phyloP scores from a whole-genome alignment of 2,797 vertebrate genomes.

The Sardinella longiceps region DNA sequence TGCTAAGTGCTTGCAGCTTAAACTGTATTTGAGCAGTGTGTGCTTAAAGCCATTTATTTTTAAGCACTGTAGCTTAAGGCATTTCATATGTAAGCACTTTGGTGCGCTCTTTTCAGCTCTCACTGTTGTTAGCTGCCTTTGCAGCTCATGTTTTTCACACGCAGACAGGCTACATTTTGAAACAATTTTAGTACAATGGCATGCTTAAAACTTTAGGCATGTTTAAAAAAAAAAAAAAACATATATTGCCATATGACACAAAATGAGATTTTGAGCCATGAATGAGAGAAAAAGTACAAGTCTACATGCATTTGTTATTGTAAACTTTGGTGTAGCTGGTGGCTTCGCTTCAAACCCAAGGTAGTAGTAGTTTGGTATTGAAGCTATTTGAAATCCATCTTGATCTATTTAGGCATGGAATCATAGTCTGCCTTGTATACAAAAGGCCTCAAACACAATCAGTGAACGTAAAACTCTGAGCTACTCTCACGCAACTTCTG shows the following conservation, averaged over 20 bases:
- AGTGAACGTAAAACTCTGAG: not conserved
- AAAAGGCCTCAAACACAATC: not conserved
- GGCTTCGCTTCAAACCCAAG: not conserved
- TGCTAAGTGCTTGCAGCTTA: conserved; percentile 15
- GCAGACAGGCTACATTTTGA: too few relatives aligned
- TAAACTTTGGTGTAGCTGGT: not conserved
- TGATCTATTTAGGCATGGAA: not conserved
- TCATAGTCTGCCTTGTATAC: not conserved
- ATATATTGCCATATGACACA: too few relatives aligned
- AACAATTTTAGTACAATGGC: too few relatives aligned
- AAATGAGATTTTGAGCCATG: too few relatives aligned
- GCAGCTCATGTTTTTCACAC: too few relatives aligned
- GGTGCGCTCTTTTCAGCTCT: not conserved
- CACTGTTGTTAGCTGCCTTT: not conserved
- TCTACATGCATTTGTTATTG: not conserved
- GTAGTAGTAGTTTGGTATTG: not conserved
- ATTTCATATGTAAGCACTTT: not conserved
- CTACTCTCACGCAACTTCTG: not conserved
- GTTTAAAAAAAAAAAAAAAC: too few relatives aligned
- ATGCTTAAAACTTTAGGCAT: too few relatives aligned
- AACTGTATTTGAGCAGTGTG: not conserved
- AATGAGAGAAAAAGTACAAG: not conserved
- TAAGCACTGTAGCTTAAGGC: not conserved
- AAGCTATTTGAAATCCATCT: not conserved
- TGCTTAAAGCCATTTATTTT: not conserved